Percentiles rank a stretch among this genome's conserved stretches.
These are phyloP conservation scores for Alligator mississippiensis DNA, from an alignment of 2,113 vertebrate genomes.

Conservation along the genomic window DNA sequence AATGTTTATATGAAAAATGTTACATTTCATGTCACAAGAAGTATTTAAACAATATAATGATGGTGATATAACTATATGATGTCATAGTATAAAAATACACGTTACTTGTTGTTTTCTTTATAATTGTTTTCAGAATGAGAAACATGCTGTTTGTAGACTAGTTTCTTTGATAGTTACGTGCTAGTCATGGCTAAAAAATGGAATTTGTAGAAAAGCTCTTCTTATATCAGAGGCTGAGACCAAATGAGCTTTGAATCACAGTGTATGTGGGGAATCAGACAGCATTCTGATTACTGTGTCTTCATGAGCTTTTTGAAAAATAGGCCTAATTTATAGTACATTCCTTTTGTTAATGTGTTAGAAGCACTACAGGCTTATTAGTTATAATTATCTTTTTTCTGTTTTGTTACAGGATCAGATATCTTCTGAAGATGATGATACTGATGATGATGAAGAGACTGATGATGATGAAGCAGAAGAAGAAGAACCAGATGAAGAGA, in stretches of 20 bases:
- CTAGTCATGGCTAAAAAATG: neutral
- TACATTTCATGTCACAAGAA: neutral
- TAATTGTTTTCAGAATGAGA: neutral
- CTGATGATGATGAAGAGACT: neutral
- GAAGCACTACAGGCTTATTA: neutral
- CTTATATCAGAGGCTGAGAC: neutral
- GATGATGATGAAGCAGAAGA: neutral
- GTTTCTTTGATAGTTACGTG: neutral
- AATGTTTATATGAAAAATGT: neutral
- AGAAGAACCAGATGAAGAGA: neutral
- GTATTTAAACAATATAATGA: neutral
- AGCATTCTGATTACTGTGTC: neutral
- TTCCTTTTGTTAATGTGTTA: neutral
- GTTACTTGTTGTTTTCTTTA: neutral
- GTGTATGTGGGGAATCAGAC: neutral
- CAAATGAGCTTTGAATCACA: neutral
- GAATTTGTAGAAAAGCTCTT: neutral
- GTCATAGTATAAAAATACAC: neutral
- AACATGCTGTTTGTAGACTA: neutral
- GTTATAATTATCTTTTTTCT: slow-evolving; percentile 30
- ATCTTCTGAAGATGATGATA: slow-evolving; percentile 45
- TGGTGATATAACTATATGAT: neutral
- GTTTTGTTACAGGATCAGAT: slow-evolving; percentile 68
- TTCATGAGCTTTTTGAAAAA: neutral
- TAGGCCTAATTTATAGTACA: neutral